A percentile compares a stretch with the other conserved stretches of the same genome.
These are phyloP conservation scores for Ceratina australensis DNA, from an alignment of 1,140 invertebrate species.

Conservation along the genomic window DNA sequence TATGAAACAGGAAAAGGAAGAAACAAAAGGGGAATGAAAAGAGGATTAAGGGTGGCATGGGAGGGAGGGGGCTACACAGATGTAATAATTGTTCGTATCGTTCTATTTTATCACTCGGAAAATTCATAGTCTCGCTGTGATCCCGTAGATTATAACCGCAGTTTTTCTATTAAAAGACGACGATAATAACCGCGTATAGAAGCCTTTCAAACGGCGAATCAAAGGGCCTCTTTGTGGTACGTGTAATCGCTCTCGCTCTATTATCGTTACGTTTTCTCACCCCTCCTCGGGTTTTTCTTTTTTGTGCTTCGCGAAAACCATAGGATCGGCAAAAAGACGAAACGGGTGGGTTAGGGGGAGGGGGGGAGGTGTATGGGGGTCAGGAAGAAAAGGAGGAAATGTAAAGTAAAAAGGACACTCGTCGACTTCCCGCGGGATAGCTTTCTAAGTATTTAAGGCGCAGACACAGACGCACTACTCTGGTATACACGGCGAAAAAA, in stretches of 20 bases:
- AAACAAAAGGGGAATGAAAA: slow-evolving; percentile 3
- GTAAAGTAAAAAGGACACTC: slow-evolving; percentile 6
- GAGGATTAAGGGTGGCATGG: background rate
- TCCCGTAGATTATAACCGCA: slow-evolving; percentile 66
- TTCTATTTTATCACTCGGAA: slow-evolving; percentile 62
- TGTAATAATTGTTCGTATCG: slow-evolving; percentile 49
- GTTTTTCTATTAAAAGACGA: slow-evolving; percentile 56
- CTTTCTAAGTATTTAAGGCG: slow-evolving; percentile 27
- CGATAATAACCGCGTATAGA: slow-evolving; percentile 53
- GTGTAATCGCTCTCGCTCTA: slow-evolving; percentile 52
- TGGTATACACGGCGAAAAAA: background rate
- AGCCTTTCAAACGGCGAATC: slow-evolving; percentile 47
- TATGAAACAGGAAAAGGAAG: slow-evolving; percentile 25
- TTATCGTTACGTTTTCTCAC: slow-evolving; percentile 46
- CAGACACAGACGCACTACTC: background rate
- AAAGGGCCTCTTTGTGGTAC: slow-evolving; percentile 59
- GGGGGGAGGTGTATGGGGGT: background rate
- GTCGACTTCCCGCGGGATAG: slow-evolving; percentile 26
- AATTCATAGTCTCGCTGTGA: slow-evolving; percentile 68
- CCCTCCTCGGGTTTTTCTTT: slow-evolving; percentile 46
- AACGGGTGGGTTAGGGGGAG: background rate
- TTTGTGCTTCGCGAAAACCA: slow-evolving; percentile 41
- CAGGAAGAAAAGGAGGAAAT: background rate
- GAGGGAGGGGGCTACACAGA: slow-evolving; percentile 21
- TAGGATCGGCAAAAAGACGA: slow-evolving; percentile 14